Percentiles rank a stretch among this genome's conserved stretches.
Evolutionary conservation across 2,113 vertebrate species (phyloP).

Genomic region (Aegotheles bennettii): DNA sequence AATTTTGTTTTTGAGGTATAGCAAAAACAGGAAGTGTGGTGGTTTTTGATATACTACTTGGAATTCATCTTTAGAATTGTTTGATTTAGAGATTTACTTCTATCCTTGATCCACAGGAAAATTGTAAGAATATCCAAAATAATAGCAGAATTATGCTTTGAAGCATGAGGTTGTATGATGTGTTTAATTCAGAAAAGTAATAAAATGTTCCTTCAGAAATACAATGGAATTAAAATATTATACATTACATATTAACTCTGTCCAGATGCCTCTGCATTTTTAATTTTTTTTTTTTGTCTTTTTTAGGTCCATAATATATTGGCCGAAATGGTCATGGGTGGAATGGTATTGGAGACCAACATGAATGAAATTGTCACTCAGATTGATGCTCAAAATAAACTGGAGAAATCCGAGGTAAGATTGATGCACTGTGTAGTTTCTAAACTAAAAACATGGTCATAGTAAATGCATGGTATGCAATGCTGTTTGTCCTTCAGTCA

Average conservation of each 20-base stretch:
- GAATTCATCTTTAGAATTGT: background rate
- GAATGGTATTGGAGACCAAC: constrained; percentile 98
- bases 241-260: background rate
- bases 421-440: background rate
- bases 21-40: background rate
- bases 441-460: constrained; percentile 55
- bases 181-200: background rate
- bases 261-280: background rate
- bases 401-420: constrained; percentile 99
- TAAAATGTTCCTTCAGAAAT: background rate
- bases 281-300: background rate
- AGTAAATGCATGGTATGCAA: constrained; percentile 37
- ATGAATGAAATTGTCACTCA: constrained; percentile 99
- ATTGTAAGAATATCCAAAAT: background rate
- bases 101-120: background rate
- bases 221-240: background rate
- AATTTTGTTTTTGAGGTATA: background rate
- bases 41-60: background rate
- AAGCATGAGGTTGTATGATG: background rate
- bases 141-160: background rate
- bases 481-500: constrained; percentile 2
- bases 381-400: constrained; percentile 96
- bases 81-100: background rate
- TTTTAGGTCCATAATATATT: constrained; percentile 96
- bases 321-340: constrained; percentile 99